phyloP scores from a whole-genome alignment of 2,888 invertebrate species.

The Ptychoptera contaminata region DNA sequence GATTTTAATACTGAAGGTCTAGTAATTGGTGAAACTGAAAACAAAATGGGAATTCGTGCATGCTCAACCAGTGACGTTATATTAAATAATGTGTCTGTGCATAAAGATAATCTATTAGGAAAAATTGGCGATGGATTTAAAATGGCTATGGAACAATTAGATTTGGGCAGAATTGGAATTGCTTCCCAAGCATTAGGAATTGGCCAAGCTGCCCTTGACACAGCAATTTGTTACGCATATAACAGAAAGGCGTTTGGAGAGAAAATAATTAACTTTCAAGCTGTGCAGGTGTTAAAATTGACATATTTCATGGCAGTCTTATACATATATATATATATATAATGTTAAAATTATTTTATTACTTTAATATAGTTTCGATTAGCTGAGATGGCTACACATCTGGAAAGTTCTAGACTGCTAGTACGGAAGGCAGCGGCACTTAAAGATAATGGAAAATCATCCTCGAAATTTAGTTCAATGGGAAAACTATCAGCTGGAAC shows the following conservation, averaged over 20 bases:
- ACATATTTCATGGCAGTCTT: no score
- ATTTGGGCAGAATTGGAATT: constrained; percentile 58
- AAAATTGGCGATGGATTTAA: constrained; percentile 46
- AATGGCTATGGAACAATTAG: constrained; percentile 49
- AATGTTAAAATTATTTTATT: no score
- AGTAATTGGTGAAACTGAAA: constrained; percentile 48
- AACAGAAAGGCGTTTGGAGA: constrained; percentile 50
- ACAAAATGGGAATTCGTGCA: constrained; percentile 56
- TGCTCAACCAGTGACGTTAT: constrained; percentile 53
- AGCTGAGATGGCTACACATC: constrained; percentile 51
- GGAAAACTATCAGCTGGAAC: constrained; percentile 59
- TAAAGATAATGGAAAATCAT: constrained; percentile 31
- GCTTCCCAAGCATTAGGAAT: constrained; percentile 59
- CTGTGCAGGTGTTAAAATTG: constrained; percentile 28
- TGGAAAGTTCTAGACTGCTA: constrained; percentile 51
- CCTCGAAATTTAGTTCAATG: constrained; percentile 55
- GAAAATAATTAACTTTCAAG: constrained; percentile 45
- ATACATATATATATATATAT: no score
- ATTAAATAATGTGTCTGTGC: constrained; percentile 48
- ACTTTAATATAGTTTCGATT: constrained; percentile 22
- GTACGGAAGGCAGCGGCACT: constrained; percentile 53
- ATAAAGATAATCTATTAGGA: constrained; percentile 38
- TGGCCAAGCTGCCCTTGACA: constrained; percentile 58
- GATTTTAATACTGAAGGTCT: constrained; percentile 46
- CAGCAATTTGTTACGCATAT: constrained; percentile 50